These are phyloP conservation scores for Azorinus chamasolen DNA, from an alignment of 2,888 invertebrate genomes.

Conservation along the genomic window DNA sequence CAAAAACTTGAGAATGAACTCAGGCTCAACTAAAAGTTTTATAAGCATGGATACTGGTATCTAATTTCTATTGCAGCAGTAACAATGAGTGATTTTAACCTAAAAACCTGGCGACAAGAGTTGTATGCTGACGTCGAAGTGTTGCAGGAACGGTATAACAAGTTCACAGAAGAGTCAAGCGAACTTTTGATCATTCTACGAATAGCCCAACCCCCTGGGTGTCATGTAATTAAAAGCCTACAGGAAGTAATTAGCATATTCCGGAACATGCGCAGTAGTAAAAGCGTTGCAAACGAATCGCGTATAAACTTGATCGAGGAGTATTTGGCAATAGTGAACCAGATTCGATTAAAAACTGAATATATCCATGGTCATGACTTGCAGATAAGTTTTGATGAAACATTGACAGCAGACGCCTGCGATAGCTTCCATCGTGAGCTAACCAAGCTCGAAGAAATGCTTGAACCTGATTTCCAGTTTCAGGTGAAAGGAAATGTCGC, in stretches of 20 bases:
- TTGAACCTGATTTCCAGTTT: conserved; percentile 48
- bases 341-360: conserved; percentile 59
- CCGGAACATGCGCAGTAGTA: conserved; percentile 41
- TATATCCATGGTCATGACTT: conserved; percentile 52
- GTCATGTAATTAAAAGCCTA: conserved; percentile 43
- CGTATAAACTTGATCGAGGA: conserved; percentile 66
- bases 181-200: conserved; percentile 66
- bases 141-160: conserved; percentile 45
- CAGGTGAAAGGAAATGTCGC: not conserved
- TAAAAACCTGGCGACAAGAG: conserved; percentile 37
- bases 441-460: conserved; percentile 64
- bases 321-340: conserved; percentile 68
- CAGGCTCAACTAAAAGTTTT: too few relatives aligned
- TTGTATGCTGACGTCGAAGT: conserved; percentile 35
- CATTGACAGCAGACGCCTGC: conserved; percentile 39
- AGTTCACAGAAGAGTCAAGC: conserved; percentile 49
- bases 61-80: conserved; percentile 26
- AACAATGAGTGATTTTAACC: conserved; percentile 30
- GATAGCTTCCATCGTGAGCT: conserved; percentile 54
- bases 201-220: conserved; percentile 60
- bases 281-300: conserved; percentile 52
- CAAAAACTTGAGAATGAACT: too few relatives aligned
- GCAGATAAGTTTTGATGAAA: conserved; percentile 41
- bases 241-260: conserved; percentile 61
- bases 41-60: too few relatives aligned